Evolutionary conservation across 2,113 vertebrate genomes (phyloP).

Genomic region (Ciconia maguari): DNA sequence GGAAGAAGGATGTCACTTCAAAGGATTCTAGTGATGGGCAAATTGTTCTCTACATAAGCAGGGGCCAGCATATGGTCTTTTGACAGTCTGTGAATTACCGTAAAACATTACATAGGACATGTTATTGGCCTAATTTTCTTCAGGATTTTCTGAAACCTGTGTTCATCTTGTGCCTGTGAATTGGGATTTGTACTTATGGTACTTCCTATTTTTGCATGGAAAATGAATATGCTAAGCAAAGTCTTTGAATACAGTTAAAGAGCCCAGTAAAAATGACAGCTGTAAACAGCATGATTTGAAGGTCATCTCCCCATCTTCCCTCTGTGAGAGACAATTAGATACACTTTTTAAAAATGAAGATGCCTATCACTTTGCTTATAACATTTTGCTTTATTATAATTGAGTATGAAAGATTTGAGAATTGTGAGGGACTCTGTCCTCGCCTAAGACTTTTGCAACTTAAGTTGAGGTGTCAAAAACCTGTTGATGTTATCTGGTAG

Average conservation of each 20-base stretch:
- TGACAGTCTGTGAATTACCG: neutral
- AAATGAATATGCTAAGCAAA: neutral
- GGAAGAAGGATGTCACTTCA: neutral
- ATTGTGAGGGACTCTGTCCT: neutral
- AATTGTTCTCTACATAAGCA: neutral
- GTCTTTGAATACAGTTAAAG: neutral
- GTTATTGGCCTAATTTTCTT: neutral
- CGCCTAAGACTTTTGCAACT: constrained; percentile 24
- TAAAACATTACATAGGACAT: neutral
- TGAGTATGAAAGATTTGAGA: neutral
- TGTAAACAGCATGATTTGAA: neutral
- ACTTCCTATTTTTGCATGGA: neutral
- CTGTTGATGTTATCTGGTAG: neutral
- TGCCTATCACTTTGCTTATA: neutral
- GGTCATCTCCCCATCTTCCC: neutral
- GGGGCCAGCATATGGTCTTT: neutral
- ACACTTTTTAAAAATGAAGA: neutral
- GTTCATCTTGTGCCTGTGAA: neutral
- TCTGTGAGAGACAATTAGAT: neutral
- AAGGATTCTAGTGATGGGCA: neutral
- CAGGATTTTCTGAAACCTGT: neutral
- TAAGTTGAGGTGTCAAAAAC: constrained; percentile 3
- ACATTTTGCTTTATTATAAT: neutral
- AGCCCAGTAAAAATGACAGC: neutral
- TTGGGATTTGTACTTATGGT: neutral